Evolutionary conservation across 2,797 vertebrate species (phyloP).

Genomic region (Microhierax caerulescens): DNA sequence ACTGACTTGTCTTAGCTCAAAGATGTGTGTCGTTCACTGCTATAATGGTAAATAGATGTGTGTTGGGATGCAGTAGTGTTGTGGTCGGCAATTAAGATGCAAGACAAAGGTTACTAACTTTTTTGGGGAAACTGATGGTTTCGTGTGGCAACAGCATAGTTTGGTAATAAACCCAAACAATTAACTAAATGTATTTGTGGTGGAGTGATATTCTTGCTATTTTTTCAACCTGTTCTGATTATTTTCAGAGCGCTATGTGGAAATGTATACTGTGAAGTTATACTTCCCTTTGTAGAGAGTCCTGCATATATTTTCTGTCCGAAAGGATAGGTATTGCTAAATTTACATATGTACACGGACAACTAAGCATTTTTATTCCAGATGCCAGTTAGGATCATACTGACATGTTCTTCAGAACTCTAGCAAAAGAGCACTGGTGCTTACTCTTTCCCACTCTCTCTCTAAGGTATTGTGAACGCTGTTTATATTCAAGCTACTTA

Average conservation of each 20-base stretch:
- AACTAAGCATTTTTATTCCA: constrained; percentile 25
- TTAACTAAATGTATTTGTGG: constrained; percentile 1
- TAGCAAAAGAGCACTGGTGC: neutral
- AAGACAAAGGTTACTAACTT: neutral
- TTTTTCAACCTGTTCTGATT: neutral
- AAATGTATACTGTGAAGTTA: constrained; percentile 1
- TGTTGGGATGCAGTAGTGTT: neutral
- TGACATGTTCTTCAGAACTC: constrained; percentile 46
- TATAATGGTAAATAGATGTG: neutral
- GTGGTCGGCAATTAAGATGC: neutral
- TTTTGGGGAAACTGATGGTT: neutral
- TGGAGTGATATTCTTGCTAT: neutral
- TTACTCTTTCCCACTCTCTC: constrained; percentile 16
- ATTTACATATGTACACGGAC: constrained; percentile 7
- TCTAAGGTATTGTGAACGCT: constrained; percentile 38
- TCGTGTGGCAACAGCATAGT: neutral
- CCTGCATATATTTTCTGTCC: constrained; percentile 43
- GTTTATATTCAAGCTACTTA: constrained; percentile 50
- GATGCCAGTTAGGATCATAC: constrained; percentile 5
- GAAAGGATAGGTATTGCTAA: neutral
- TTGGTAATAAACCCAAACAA: neutral
- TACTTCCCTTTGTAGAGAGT: neutral
- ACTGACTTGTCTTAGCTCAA: constrained; percentile 21
- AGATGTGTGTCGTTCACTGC: neutral
- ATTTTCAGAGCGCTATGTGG: neutral